phyloP scores from a whole-genome alignment of 23 tunicate genomes.

The Trididemnum nubilum region DNA sequence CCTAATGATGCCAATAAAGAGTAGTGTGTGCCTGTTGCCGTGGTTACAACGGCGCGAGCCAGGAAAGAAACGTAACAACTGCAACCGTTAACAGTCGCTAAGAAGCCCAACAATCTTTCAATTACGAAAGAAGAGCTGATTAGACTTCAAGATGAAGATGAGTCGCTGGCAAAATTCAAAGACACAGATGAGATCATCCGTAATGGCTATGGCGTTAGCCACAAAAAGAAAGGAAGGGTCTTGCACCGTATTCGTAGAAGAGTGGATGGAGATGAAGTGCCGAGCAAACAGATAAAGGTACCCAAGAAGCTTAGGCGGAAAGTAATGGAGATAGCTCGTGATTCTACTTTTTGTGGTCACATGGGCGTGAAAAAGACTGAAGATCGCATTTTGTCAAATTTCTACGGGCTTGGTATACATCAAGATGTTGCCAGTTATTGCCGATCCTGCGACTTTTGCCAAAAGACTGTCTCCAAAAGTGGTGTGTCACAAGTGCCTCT shows the following conservation, averaged over 20 bases:
- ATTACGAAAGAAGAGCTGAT: background rate
- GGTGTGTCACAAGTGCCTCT: conserved; percentile 24
- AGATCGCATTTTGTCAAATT: conserved; percentile 24
- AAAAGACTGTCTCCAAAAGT: conserved; percentile 14
- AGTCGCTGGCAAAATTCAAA: background rate
- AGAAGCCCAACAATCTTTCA: background rate
- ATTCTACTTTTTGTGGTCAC: conserved; percentile 37
- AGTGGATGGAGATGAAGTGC: background rate
- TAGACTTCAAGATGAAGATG: background rate
- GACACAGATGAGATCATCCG: background rate
- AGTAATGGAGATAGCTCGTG: conserved; percentile 33
- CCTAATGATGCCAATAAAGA: background rate
- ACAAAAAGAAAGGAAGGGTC: background rate
- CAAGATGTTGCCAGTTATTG: conserved; percentile 9
- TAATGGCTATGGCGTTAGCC: background rate
- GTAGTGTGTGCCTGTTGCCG: background rate
- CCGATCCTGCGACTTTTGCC: conserved; percentile 39
- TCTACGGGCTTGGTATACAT: conserved; percentile 26
- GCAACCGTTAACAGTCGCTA: too few relatives aligned
- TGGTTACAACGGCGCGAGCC: background rate
- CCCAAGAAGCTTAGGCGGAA: background rate
- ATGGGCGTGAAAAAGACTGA: conserved; percentile 40
- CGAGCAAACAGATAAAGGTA: conserved; percentile 18
- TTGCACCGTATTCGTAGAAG: background rate
- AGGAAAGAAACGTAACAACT: background rate